Conservation (phyloP, 2,888 invertebrate genomes). For the Euclidia mi region DNA sequence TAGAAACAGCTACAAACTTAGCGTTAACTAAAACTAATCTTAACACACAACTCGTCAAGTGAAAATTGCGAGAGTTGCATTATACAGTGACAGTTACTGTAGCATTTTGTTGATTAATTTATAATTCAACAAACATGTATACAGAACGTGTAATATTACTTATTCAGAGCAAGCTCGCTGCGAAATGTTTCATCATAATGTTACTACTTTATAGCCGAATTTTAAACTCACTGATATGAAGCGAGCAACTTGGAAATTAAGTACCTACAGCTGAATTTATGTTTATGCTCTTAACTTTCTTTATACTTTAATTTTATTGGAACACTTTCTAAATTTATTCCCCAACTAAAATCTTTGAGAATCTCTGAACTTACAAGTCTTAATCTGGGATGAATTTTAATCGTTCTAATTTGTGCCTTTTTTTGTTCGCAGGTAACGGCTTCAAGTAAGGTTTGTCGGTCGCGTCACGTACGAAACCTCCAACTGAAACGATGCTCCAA, state of each 20-base stretch:
- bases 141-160: not conserved
- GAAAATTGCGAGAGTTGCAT: slow-evolving; percentile 1
- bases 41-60: not conserved
- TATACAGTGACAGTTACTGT: not conserved
- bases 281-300: slow-evolving; percentile 7
- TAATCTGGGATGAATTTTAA: slow-evolving; percentile 15
- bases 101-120: slow-evolving; percentile 1
- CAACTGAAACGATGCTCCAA: slow-evolving; percentile 28
- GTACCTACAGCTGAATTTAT: slow-evolving; percentile 3
- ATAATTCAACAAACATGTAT: not conserved
- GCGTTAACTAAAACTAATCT: no score
- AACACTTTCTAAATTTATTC: not conserved
- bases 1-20: no score
- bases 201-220: slow-evolving; percentile 5
- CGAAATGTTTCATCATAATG: slow-evolving; percentile 1
- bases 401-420: slow-evolving; percentile 29
- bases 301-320: not conserved
- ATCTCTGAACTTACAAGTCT: slow-evolving; percentile 7
- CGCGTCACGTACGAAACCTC: slow-evolving; percentile 27
- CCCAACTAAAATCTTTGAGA: slow-evolving; percentile 7
- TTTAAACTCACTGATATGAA: slow-evolving; percentile 11
- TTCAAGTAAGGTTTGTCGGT: slow-evolving; percentile 4
- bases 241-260: slow-evolving; percentile 17
- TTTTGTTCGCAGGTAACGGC: slow-evolving; percentile 45
- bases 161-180: not conserved